Evolutionary conservation across 2,113 vertebrate species (phyloP).

Genomic region (Nycticryphes semicollaris): DNA sequence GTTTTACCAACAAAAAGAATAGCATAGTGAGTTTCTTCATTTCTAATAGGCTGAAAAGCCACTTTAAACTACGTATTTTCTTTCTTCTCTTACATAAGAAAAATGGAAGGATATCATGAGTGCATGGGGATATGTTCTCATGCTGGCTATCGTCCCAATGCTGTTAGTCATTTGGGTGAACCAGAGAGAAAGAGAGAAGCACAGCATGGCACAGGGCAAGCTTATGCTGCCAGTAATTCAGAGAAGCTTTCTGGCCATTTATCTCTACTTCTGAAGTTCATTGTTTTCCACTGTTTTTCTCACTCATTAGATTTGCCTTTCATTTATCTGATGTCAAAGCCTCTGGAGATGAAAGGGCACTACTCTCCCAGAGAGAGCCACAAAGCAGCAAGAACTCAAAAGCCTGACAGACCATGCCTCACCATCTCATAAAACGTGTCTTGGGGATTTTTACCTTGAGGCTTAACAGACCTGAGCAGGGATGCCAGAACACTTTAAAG

Average conservation of each 20-base stretch:
- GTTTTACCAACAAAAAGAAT: neutral
- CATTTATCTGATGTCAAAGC: constrained; percentile 48
- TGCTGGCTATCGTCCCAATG: constrained; percentile 31
- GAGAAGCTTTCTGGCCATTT: constrained; percentile 42
- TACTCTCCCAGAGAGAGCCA: constrained; percentile 2
- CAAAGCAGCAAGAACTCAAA: neutral
- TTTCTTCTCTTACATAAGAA: neutral
- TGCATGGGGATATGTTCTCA: constrained; percentile 36
- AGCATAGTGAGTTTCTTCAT: neutral
- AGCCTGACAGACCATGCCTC: neutral
- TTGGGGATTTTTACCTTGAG: constrained; percentile 21
- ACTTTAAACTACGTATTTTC: neutral
- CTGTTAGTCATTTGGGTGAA: constrained; percentile 60
- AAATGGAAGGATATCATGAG: constrained; percentile 6
- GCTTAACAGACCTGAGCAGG: neutral
- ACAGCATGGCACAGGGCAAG: constrained; percentile 59
- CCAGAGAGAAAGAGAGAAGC: constrained; percentile 37
- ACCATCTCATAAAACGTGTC: neutral
- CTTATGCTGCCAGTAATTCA: constrained; percentile 49
- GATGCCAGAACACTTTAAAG: neutral
- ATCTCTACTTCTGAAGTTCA: constrained; percentile 58
- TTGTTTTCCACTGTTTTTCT: constrained; percentile 62
- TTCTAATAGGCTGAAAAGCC: neutral
- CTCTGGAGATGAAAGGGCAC: constrained; percentile 48
- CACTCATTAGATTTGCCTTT: constrained; percentile 44